Evolutionary conservation across 2,888 invertebrate species (phyloP).

Genomic region (Andrena trimmerana): DNA sequence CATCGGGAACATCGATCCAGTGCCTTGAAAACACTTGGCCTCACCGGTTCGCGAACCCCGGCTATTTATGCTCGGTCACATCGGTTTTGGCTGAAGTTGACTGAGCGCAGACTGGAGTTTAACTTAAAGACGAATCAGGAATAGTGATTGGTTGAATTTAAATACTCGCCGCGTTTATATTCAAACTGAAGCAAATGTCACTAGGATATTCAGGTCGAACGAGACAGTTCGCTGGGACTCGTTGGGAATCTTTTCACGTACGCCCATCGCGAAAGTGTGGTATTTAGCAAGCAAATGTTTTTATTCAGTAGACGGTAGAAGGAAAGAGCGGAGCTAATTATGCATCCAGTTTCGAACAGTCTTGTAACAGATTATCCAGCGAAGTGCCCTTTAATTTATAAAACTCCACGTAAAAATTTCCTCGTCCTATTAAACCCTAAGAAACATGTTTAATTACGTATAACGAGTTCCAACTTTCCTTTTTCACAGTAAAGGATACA

Average conservation of each 20-base stretch:
- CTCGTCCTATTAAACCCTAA: background rate
- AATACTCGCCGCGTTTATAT: conserved; percentile 47
- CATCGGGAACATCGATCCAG: conserved; percentile 1
- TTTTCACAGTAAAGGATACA: background rate
- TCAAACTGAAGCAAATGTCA: conserved; percentile 20
- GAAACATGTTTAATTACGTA: background rate
- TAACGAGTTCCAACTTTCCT: too few relatives aligned
- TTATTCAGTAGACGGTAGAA: conserved; percentile 10
- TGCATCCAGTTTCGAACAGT: background rate
- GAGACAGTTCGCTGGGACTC: conserved; percentile 1
- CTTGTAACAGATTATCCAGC: background rate
- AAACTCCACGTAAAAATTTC: background rate
- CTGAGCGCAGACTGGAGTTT: conserved; percentile 15
- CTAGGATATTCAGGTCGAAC: conserved; percentile 7
- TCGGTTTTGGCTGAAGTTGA: conserved; percentile 2
- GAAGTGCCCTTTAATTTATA: background rate
- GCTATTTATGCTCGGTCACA: conserved; percentile 35
- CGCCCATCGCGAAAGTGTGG: conserved; percentile 16
- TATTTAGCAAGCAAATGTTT: conserved; percentile 33
- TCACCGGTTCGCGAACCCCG: background rate
- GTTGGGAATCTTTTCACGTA: conserved; percentile 47
- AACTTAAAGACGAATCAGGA: conserved; percentile 32
- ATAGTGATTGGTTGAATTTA: conserved; percentile 42
- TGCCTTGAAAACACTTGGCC: conserved; percentile 11
- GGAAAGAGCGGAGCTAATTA: conserved; percentile 2